phyloP scores from a whole-genome alignment of 2,113 vertebrate species.

The Crotalus viridis region DNA sequence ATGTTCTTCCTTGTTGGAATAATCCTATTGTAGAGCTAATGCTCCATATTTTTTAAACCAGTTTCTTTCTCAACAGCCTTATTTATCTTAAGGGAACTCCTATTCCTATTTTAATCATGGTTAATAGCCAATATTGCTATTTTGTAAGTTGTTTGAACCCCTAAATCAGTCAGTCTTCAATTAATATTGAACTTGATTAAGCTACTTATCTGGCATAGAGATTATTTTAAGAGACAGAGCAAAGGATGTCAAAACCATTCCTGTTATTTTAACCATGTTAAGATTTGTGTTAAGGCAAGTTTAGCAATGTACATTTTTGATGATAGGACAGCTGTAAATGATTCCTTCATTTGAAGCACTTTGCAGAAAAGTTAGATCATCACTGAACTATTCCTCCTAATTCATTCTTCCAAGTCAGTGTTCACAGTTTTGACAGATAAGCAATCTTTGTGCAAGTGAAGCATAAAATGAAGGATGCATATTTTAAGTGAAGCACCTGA shows the following conservation, averaged over 20 bases:
- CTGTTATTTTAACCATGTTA: neutral
- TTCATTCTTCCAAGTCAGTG: conserved; percentile 40
- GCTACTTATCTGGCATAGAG: neutral
- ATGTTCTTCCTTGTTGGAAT: neutral
- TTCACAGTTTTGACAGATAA: conserved; percentile 57
- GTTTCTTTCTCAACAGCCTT: neutral
- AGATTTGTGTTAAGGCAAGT: neutral
- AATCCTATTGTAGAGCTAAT: neutral
- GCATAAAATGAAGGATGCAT: conserved; percentile 39
- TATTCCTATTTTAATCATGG: neutral
- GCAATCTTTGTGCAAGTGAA: conserved; percentile 39
- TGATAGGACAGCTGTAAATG: neutral
- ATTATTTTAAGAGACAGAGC: neutral
- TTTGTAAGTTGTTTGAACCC: neutral
- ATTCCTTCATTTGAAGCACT: conserved; percentile 33
- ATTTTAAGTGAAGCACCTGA: conserved; percentile 42
- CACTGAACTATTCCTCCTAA: conserved; percentile 9
- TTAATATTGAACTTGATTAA: neutral
- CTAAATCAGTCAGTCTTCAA: neutral
- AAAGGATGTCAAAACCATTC: neutral
- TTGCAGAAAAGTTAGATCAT: conserved; percentile 35
- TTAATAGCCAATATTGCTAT: neutral
- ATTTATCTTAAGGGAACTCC: neutral
- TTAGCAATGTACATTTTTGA: neutral
- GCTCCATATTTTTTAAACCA: neutral